Base-by-base conservation (phyloP, 1,140 invertebrate species). In the Acromyrmex heyeri region DNA sequence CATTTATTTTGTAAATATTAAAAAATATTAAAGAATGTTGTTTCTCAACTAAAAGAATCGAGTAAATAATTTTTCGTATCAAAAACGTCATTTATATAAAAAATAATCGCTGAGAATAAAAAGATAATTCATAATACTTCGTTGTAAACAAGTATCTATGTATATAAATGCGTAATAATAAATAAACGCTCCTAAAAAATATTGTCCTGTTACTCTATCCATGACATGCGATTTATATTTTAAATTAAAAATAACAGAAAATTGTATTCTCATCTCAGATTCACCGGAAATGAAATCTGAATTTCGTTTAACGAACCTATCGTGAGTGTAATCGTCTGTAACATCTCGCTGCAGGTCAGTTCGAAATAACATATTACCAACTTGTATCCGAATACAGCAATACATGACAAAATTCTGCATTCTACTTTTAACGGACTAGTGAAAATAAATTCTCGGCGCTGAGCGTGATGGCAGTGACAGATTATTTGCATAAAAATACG, bases 261-360 rank as follows among this genome's bases (percentile, higher is more conserved):
- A 53, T 34, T 78, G 44, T 88, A 48, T 75, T 53, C 44, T 69
- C 70, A 27, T 81, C 14, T 48, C 55, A 48, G 27, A 44, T 53
- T 82, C 50, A n/a, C 16, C 27, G 72, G 30, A 69, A 67, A 81
- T 75, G n/a, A 18, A 79, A 75, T 69, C 50, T 48, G 69, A 83
- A 50, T 38, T 89, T 85, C 57, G 78, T 87, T 90, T 85, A 77
- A 48, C 73, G 82, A 79, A 78, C 50, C 34, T 30, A 78, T 81
- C 75, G 59, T 38, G 53, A 64, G 61, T 38, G 62, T 64, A 82
- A 89, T 81, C 67, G 57, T 12, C 50, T 57, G 62, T 78, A 83
- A 53, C 44, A 83, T 89, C 53, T 61, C 10, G 69, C 50, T 83
- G 48, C 72, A 87, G 65, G 64, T 83, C 61, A 12, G 75, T 34